phyloP scores from a whole-genome alignment of 2,797 vertebrate genomes.

The Diplodus puntazzo region DNA sequence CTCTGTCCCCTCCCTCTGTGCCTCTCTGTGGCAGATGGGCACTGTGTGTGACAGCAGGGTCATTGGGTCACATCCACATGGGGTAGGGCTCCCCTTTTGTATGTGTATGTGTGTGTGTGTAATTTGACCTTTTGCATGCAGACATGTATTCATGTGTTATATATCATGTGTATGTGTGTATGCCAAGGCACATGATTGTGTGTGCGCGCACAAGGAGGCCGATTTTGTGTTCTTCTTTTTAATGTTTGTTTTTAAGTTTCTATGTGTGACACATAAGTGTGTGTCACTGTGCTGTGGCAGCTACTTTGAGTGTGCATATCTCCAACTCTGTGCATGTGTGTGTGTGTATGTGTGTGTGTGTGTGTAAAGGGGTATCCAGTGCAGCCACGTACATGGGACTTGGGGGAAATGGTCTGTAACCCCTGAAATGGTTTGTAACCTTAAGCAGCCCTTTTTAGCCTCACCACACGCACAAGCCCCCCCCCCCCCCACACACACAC shows the following conservation, averaged over 20 bases:
- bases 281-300: not conserved
- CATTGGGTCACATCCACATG: slow-evolving; percentile 87
- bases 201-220: not conserved
- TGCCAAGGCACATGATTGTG: not conserved
- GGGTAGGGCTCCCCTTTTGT: slow-evolving; percentile 67
- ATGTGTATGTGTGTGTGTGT: slow-evolving; percentile 35
- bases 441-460: slow-evolving; percentile 49
- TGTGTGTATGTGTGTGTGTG: slow-evolving; percentile 11
- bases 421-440: slow-evolving; percentile 63
- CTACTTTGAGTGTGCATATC: not conserved
- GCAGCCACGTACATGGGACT: slow-evolving; percentile 28
- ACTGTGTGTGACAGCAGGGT: slow-evolving; percentile 86
- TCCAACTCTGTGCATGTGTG: not conserved
- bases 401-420: slow-evolving; percentile 56
- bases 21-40: slow-evolving; percentile 87
- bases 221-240: not conserved
- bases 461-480: not conserved
- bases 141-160: slow-evolving; percentile 32
- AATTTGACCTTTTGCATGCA: slow-evolving; percentile 57
- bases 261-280: not conserved
- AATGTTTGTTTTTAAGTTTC: not conserved
- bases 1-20: slow-evolving; percentile 67
- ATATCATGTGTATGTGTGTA: not conserved
- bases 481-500: slow-evolving; percentile 1
- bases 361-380: not conserved